Conservation (phyloP, 2,113 vertebrate species). For the Heterochromis multidens region DNA sequence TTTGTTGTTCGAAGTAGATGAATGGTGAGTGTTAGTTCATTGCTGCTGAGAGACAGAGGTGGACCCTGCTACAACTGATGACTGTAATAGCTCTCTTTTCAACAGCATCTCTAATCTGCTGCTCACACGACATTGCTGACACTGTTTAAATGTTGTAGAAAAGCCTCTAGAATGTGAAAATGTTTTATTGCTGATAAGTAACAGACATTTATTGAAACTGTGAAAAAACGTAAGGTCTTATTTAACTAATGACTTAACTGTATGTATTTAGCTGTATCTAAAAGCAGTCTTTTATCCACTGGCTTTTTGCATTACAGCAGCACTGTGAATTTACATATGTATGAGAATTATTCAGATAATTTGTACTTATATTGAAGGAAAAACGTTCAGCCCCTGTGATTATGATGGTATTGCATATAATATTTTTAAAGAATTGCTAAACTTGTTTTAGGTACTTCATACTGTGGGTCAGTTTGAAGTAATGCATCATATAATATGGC, state of each 20-base stretch:
- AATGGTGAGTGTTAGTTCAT: slow-evolving; percentile 22
- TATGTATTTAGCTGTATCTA: no score
- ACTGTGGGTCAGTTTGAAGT: neutral
- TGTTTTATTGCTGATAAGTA: neutral
- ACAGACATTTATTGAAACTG: neutral
- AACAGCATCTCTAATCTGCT: neutral
- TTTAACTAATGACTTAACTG: neutral
- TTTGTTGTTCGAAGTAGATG: slow-evolving; percentile 20
- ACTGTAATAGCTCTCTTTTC: slow-evolving; percentile 6
- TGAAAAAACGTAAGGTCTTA: neutral
- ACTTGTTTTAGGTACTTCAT: neutral
- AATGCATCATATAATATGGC: neutral
- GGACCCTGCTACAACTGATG: neutral
- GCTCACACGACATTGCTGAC: neutral
- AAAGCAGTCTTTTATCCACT: no score
- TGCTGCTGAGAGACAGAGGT: slow-evolving; percentile 1
- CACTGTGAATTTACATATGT: neutral
- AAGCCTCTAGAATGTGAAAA: neutral
- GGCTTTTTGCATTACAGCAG: neutral
- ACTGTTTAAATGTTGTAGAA: neutral
- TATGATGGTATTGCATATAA: neutral
- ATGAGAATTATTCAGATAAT: neutral
- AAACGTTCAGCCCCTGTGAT: neutral
- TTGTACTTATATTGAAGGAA: neutral
- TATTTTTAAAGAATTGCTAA: neutral